Conservation (phyloP, 2,113 vertebrate genomes). For the Tursiops truncatus region DNA sequence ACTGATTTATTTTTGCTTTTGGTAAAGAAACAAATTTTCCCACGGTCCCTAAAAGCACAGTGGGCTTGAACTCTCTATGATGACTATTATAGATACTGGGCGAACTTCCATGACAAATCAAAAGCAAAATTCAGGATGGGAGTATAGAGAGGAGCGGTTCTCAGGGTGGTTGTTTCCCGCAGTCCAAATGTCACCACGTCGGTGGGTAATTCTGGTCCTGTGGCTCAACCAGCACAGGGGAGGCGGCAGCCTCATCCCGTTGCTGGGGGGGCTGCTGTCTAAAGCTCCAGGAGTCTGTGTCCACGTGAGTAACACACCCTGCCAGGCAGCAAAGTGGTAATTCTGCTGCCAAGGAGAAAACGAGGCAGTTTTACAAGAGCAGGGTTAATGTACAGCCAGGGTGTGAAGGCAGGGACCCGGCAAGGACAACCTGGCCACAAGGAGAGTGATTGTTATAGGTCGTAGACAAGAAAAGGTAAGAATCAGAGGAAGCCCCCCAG, state of each 20-base stretch:
- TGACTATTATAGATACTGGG: not conserved
- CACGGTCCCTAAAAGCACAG: not conserved
- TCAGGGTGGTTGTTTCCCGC: not conserved
- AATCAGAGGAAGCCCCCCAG: not conserved
- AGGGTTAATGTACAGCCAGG: slow-evolving; percentile 32
- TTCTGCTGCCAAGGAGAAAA: slow-evolving; percentile 60
- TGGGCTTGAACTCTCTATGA: not conserved
- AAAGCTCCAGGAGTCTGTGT: not conserved
- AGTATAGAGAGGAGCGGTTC: not conserved
- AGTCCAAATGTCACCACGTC: slow-evolving; percentile 40
- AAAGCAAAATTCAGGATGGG: slow-evolving; percentile 16
- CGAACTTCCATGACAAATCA: not conserved
- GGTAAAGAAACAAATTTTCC: not conserved
- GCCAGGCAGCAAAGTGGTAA: slow-evolving; percentile 37
- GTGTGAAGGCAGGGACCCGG: slow-evolving; percentile 14
- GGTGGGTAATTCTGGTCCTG: not conserved
- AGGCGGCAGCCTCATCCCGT: not conserved
- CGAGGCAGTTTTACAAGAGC: slow-evolving; percentile 29
- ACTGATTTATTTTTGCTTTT: not conserved
- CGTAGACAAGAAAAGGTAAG: not conserved
- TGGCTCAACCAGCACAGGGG: not conserved
- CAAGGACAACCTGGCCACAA: not conserved
- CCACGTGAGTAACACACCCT: not conserved
- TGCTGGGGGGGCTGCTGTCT: not conserved
- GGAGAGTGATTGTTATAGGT: not conserved